phyloP scores from a whole-genome alignment of 2,797 vertebrate genomes.

The Atherinosoma microstoma region DNA sequence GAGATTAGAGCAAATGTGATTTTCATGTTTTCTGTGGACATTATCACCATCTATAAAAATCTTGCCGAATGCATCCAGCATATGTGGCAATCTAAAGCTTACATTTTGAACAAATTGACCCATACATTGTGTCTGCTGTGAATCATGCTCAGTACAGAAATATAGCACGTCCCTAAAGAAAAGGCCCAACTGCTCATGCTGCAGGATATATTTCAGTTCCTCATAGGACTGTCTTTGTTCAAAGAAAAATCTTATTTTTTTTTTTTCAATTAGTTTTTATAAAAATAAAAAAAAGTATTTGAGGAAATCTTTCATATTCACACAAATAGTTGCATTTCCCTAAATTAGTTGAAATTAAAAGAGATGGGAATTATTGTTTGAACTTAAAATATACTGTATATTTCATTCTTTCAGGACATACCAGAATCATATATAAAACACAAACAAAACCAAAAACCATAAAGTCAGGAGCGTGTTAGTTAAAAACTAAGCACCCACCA shows the following conservation, averaged over 20 bases:
- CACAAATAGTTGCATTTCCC: too few species aligned
- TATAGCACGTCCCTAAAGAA: slow-evolving; percentile 25
- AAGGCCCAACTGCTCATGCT: slow-evolving; percentile 24
- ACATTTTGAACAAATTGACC: slow-evolving; percentile 49
- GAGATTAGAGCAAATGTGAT: not conserved
- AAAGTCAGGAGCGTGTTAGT: not conserved
- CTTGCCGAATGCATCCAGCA: slow-evolving; percentile 15
- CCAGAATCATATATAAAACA: not conserved
- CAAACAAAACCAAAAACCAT: not conserved
- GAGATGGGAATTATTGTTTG: too few species aligned
- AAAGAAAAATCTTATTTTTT: not conserved
- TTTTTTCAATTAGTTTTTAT: not conserved
- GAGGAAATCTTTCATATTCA: too few species aligned
- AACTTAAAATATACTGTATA: too few species aligned
- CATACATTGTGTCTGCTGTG: slow-evolving; percentile 30
- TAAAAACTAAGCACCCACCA: not conserved
- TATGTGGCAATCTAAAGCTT: slow-evolving; percentile 42
- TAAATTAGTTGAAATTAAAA: too few species aligned
- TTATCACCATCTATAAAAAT: slow-evolving; percentile 49
- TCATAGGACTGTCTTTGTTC: slow-evolving; percentile 28
- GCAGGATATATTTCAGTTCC: slow-evolving; percentile 26
- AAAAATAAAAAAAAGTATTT: too few species aligned
- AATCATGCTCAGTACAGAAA: slow-evolving; percentile 46
- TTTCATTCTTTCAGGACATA: too few species aligned
- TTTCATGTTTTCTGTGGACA: not conserved